Conservation (phyloP, 2,113 vertebrate species). For the Hirundichthys speculiger region DNA sequence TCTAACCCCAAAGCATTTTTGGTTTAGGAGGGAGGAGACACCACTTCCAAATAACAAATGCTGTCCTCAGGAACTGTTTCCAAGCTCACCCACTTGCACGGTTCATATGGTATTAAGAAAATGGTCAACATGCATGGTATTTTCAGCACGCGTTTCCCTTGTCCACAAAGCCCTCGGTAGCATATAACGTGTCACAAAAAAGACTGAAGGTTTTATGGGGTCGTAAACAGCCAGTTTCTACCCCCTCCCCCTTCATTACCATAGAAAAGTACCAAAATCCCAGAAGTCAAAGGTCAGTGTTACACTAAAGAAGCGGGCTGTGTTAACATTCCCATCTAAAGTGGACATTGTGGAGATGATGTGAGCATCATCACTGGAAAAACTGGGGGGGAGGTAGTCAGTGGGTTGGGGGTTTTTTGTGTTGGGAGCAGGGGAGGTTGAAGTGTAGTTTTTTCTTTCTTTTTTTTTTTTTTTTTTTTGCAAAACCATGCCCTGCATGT, state of each 20-base stretch:
- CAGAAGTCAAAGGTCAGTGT: slow-evolving; percentile 55
- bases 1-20: slow-evolving; percentile 8
- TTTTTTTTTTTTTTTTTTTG: too few species aligned
- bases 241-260: slow-evolving; percentile 65
- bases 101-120: neutral
- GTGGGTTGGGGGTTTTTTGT: slow-evolving; percentile 53
- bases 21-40: slow-evolving; percentile 13
- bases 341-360: slow-evolving; percentile 32
- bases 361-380: slow-evolving; percentile 42
- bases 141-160: neutral
- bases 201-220: slow-evolving; percentile 40
- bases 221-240: slow-evolving; percentile 12
- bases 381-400: slow-evolving; percentile 28
- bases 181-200: slow-evolving; percentile 11
- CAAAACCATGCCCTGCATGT: slow-evolving; percentile 69
- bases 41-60: slow-evolving; percentile 1
- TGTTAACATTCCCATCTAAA: slow-evolving; percentile 14
- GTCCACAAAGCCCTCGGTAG: neutral
- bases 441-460: slow-evolving; percentile 58
- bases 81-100: neutral
- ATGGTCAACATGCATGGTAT: neutral
- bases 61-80: neutral
- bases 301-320: neutral
- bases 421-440: slow-evolving; percentile 8
- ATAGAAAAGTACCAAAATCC: slow-evolving; percentile 58